Evolutionary conservation across 2,888 invertebrate species (phyloP).

Genomic region (Eristalis arbustorum): DNA sequence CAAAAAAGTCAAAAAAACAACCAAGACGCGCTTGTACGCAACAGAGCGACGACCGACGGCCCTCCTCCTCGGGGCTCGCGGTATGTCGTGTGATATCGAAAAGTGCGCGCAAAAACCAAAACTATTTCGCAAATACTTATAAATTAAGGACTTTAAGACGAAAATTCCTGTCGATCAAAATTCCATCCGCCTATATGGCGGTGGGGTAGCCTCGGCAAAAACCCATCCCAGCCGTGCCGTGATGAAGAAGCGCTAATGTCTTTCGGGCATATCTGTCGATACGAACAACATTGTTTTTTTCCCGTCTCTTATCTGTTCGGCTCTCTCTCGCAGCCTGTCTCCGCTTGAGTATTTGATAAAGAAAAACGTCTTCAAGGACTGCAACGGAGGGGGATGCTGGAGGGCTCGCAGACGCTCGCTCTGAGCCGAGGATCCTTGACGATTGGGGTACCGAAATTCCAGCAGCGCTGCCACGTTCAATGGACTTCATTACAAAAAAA

Average conservation of each 20-base stretch:
- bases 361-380: conserved; percentile 23
- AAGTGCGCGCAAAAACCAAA: conserved; percentile 73
- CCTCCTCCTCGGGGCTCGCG: conserved; percentile 11
- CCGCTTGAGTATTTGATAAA: conserved; percentile 33
- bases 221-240: conserved; percentile 20
- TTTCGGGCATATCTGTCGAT: conserved; percentile 33
- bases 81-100: conserved; percentile 67
- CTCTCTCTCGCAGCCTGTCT: neutral
- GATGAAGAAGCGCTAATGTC: conserved; percentile 58
- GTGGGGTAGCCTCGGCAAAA: conserved; percentile 56
- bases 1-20: conserved; percentile 7
- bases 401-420: conserved; percentile 6
- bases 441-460: conserved; percentile 12
- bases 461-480: neutral
- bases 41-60: neutral
- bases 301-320: too few species aligned
- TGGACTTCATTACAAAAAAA: neutral
- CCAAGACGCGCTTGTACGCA: neutral
- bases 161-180: conserved; percentile 81
- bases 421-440: conserved; percentile 12
- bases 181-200: conserved; percentile 73
- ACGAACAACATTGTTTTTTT: neutral
- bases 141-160: conserved; percentile 80
- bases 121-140: conserved; percentile 80
- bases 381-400: neutral